These are phyloP conservation scores for Lophura swinhoii DNA, from an alignment of 2,797 vertebrate species.

Conservation along the genomic window DNA sequence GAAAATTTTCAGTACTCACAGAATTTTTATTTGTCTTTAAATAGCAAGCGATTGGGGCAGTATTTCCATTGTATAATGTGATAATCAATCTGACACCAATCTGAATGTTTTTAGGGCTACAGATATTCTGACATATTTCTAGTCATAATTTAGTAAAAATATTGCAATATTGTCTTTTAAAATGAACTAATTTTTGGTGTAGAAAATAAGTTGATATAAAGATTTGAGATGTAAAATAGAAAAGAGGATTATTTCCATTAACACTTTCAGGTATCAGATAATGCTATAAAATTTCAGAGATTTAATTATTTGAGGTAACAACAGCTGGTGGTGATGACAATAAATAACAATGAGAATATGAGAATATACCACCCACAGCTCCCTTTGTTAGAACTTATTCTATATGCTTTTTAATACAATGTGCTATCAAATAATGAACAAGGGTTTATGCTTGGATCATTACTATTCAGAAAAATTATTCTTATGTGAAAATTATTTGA, in stretches of 20 bases:
- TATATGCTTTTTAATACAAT: background rate
- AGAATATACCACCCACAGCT: background rate
- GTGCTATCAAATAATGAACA: background rate
- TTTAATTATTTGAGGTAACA: background rate
- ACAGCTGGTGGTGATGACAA: background rate
- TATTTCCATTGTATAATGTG: background rate
- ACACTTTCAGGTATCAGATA: background rate
- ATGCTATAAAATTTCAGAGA: background rate
- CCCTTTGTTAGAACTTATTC: background rate
- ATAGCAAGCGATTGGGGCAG: background rate
- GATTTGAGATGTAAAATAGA: background rate
- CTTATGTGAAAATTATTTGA: background rate
- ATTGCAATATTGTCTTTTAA: background rate
- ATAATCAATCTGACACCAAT: background rate
- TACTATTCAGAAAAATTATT: background rate
- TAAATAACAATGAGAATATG: background rate
- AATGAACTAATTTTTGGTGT: background rate
- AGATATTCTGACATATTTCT: background rate
- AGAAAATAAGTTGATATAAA: background rate
- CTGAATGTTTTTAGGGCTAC: background rate
- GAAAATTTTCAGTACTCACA: background rate
- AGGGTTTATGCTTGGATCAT: background rate
- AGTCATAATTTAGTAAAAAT: background rate
- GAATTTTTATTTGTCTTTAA: background rate
- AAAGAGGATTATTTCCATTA: background rate